phyloP scores from a whole-genome alignment of 1,140 invertebrate genomes.

The Planococcus citri region DNA sequence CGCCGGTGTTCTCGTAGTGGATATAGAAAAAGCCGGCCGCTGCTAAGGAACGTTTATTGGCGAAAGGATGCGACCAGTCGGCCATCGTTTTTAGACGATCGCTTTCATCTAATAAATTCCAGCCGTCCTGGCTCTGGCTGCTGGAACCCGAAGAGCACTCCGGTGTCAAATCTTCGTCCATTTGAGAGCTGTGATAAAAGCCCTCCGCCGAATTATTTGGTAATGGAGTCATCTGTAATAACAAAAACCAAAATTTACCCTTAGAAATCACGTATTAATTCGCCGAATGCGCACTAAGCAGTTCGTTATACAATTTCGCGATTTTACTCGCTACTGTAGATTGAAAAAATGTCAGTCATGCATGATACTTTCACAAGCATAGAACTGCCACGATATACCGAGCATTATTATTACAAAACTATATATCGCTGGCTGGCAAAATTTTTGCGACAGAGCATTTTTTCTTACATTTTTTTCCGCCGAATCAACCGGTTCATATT shows the following conservation, averaged over 20 bases:
- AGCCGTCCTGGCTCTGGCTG: neutral
- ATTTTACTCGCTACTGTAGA: too few relatives aligned
- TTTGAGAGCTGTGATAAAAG: neutral
- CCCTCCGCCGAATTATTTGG: conserved; percentile 5
- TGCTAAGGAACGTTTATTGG: neutral
- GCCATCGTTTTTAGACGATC: neutral
- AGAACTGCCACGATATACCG: too few relatives aligned
- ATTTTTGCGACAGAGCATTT: neutral
- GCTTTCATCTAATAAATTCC: neutral
- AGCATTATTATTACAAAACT: too few relatives aligned
- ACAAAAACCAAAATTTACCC: neutral
- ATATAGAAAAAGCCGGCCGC: neutral
- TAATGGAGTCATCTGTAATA: conserved; percentile 8
- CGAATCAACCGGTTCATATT: too few relatives aligned
- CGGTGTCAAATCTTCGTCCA: neutral
- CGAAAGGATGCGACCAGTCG: neutral
- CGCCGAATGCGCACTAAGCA: too few relatives aligned
- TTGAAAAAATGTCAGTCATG: too few relatives aligned
- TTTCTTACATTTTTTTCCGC: too few relatives aligned
- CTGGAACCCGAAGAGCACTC: neutral
- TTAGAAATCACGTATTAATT: too few relatives aligned
- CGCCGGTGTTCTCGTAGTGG: neutral
- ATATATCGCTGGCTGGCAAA: conserved; percentile 5
- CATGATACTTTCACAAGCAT: too few relatives aligned
- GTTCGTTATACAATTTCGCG: too few relatives aligned